Percentiles rank a stretch among this genome's conserved stretches.
phyloP scores from a whole-genome alignment of 2,888 invertebrate species.

The Acanthosepion lycidas region DNA sequence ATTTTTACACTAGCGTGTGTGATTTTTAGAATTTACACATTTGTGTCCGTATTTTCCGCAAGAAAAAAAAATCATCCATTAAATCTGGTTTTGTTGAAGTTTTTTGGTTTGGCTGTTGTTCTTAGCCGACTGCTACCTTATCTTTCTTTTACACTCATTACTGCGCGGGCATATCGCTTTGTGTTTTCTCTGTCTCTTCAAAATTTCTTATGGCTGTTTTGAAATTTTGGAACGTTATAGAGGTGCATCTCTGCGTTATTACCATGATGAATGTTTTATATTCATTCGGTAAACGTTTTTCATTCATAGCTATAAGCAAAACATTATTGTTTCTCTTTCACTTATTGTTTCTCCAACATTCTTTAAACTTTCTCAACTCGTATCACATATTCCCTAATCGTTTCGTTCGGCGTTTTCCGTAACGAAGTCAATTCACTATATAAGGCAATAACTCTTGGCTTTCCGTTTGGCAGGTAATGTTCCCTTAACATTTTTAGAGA shows the following conservation, averaged over 20 bases:
- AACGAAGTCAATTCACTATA: slow-evolving; percentile 49
- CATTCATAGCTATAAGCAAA: slow-evolving; percentile 51
- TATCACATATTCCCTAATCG: slow-evolving; percentile 52
- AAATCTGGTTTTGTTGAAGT: too few relatives aligned
- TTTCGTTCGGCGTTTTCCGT: slow-evolving; percentile 8
- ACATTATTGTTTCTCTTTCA: slow-evolving; percentile 52
- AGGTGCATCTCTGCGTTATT: slow-evolving; percentile 48
- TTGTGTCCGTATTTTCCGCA: too few relatives aligned
- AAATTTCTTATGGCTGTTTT: slow-evolving; percentile 51
- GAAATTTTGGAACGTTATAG: slow-evolving; percentile 43
- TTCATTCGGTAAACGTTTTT: slow-evolving; percentile 50
- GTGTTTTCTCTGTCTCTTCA: slow-evolving; percentile 43
- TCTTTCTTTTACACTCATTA: too few relatives aligned
- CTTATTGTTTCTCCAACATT: slow-evolving; percentile 50
- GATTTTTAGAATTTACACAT: too few relatives aligned
- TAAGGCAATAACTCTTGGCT: slow-evolving; percentile 49
- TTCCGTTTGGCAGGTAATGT: slow-evolving; percentile 48
- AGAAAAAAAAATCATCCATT: too few relatives aligned
- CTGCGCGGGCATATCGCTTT: too few relatives aligned
- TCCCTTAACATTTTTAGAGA: slow-evolving; percentile 50
- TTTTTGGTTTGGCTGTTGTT: too few relatives aligned
- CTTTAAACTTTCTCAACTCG: slow-evolving; percentile 50
- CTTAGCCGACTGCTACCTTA: too few relatives aligned
- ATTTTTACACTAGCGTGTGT: too few relatives aligned
- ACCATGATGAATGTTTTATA: slow-evolving; percentile 51